A percentile compares a stretch with the other conserved stretches of the same genome.
Conservation (phyloP, 2,888 invertebrate species). For the Muschampia plurimacula region DNA sequence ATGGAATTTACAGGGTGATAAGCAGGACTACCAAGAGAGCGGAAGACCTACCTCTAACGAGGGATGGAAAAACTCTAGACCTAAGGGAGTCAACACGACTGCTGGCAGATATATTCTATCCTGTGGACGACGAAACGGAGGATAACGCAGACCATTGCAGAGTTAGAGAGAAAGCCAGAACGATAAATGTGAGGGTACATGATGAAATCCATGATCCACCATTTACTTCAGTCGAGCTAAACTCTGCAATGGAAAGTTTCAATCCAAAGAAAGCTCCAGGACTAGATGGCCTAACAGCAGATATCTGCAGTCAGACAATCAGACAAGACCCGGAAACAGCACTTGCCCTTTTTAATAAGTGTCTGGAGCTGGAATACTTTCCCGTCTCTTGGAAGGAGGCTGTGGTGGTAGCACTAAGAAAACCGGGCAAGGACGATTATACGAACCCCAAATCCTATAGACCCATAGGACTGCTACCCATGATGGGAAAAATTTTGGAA, state of each 20-base stretch:
- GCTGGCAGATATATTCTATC: constrained; percentile 29
- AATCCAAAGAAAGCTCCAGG: constrained; percentile 38
- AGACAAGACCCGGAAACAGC: not conserved
- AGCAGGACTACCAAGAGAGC: constrained; percentile 9
- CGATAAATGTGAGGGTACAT: not conserved
- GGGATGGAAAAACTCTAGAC: constrained; percentile 8
- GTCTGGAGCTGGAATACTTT: constrained; percentile 7
- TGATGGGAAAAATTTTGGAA: constrained; percentile 39
- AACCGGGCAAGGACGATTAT: constrained; percentile 5
- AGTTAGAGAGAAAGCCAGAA: constrained; percentile 6
- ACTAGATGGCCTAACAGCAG: constrained; percentile 28
- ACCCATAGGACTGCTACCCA: constrained; percentile 40
- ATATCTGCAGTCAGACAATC: constrained; percentile 15
- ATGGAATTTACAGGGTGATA: not conserved
- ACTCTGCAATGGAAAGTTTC: not conserved
- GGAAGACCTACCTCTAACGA: constrained; percentile 24
- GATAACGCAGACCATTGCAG: constrained; percentile 26
- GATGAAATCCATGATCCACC: constrained; percentile 33
- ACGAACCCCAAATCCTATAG: constrained; percentile 31
- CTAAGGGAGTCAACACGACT: constrained; percentile 19
- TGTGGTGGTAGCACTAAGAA: not conserved
- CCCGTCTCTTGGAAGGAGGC: constrained; percentile 13
- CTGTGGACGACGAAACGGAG: constrained; percentile 7
- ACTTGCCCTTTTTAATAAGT: constrained; percentile 21
- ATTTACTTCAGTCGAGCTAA: constrained; percentile 36